phyloP scores from a whole-genome alignment of 2,888 invertebrate genomes.

The Cryptocephalus primarius region DNA sequence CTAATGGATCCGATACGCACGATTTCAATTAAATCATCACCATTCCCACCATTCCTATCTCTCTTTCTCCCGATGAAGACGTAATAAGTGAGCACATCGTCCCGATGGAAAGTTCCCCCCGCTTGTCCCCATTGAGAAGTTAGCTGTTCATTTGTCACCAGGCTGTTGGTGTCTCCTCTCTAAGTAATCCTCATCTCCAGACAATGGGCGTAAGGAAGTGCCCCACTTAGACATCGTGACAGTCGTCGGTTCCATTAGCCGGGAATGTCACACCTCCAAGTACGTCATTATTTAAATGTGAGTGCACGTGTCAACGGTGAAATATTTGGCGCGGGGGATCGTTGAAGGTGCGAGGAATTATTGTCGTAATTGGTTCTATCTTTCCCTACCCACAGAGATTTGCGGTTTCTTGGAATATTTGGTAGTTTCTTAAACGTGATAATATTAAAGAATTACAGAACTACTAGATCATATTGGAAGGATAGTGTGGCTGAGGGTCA shows the following conservation, averaged over 20 bases:
- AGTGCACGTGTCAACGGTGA: constrained; percentile 15
- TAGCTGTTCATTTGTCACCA: constrained; percentile 35
- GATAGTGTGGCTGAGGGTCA: no score
- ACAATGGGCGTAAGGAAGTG: constrained; percentile 30
- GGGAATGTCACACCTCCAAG: constrained; percentile 23
- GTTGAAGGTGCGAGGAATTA: no score
- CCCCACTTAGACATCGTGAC: constrained; percentile 31
- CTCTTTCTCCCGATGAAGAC: no score
- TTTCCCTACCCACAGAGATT: no score
- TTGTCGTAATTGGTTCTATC: no score
- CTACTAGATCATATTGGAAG: no score
- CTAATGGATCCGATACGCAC: background rate
- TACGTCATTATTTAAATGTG: constrained; percentile 33
- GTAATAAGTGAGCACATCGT: no score
- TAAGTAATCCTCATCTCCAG: constrained; percentile 27
- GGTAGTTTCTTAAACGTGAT: no score
- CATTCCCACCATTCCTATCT: background rate
- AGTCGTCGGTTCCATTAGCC: constrained; percentile 31
- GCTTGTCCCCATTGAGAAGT: constrained; percentile 24
- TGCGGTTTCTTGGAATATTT: no score
- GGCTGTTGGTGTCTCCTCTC: constrained; percentile 16
- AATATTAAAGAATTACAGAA: no score
- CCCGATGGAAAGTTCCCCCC: no score
- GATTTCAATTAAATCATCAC: constrained; percentile 2
- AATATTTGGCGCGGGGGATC: background rate